Base-by-base conservation (phyloP, 2,888 invertebrate species). In the Cristatella mucedo region DNA sequence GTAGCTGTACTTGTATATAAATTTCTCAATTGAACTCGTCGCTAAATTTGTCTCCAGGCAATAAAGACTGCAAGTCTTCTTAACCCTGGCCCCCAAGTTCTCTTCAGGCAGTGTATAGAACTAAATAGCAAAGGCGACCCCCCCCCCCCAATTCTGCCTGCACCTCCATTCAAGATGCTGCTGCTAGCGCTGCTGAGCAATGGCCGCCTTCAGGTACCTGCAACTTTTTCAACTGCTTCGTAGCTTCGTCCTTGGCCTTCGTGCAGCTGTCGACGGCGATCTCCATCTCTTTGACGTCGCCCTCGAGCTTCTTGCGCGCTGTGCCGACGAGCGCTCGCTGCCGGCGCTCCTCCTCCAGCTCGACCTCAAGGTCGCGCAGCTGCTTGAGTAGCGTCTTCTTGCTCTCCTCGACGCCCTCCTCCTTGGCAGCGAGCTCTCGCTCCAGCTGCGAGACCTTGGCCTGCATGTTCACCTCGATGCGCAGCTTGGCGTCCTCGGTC, bases 391-490 rank as follows among this genome's bases (percentile, higher is more conserved):
- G 75, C 32, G 83, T 81, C 46, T 89, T 77, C 3, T 72, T 64
- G 62, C 89, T 89, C 65, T 97, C 95, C 66, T 97, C 95, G 1
- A 85, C 83, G 50, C 84, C 82, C 61, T 93, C 93, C 56, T 97
- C 95, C 62, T 86, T 85, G 2, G 82, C 81, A 66, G 75, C 76
- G 34, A 86, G 70, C 57, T 93, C 91, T 31, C 93, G 72, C 59
- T 97, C 95, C 57, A 86, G 84, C 69, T 97, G 95, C 13, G 87
- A 78, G 46, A 85, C 76, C 66, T 89, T 70, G 0, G 95, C 97
- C 68, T 95, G 89, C 84, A 89, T 89, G 68, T 91, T 97, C 22
- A 99, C 97, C 67, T 99, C 97, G 37, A 93, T 72, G 15, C 97
- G 73, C 45, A 97, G 71, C 65, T 93, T 93, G 41, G 89, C 91